Percentiles rank a stretch among this genome's conserved stretches.
Conservation (phyloP, 2,113 vertebrate genomes). For the Philantomba maxwellii region DNA sequence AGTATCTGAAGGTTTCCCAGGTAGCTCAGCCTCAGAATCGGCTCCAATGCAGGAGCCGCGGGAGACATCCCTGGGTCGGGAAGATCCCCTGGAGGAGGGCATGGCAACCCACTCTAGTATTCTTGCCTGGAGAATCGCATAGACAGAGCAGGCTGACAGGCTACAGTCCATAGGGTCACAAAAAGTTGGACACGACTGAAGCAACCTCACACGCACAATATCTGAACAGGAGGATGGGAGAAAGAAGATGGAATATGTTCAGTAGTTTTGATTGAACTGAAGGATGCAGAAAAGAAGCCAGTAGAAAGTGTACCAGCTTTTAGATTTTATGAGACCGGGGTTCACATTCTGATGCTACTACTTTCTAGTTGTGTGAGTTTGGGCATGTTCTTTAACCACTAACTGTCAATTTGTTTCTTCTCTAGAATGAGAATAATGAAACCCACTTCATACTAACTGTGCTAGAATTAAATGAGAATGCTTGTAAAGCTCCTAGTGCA, state of each 20-base stretch:
- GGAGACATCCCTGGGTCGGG: background rate
- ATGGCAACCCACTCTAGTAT: background rate
- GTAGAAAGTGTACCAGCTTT: background rate
- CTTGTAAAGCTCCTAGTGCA: background rate
- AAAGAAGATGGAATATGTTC: background rate
- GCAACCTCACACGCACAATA: background rate
- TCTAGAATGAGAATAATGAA: background rate
- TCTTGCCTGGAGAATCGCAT: background rate
- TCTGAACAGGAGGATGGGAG: background rate
- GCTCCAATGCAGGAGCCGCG: background rate
- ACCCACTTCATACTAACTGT: background rate
- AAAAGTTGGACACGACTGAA: background rate
- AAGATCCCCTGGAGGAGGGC: background rate
- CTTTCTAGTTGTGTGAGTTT: background rate
- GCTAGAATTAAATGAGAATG: background rate
- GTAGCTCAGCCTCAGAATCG: background rate
- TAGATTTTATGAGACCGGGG: background rate
- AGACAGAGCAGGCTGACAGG: background rate
- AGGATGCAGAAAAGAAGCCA: background rate
- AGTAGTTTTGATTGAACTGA: background rate
- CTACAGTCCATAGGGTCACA: background rate
- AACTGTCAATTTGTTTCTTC: background rate
- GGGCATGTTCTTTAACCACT: background rate
- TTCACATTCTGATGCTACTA: background rate
- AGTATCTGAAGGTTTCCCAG: background rate